A percentile compares a stretch with the other conserved stretches of the same genome.
Evolutionary conservation across 2,888 invertebrate genomes (phyloP).

Genomic region (Patella caerulea): DNA sequence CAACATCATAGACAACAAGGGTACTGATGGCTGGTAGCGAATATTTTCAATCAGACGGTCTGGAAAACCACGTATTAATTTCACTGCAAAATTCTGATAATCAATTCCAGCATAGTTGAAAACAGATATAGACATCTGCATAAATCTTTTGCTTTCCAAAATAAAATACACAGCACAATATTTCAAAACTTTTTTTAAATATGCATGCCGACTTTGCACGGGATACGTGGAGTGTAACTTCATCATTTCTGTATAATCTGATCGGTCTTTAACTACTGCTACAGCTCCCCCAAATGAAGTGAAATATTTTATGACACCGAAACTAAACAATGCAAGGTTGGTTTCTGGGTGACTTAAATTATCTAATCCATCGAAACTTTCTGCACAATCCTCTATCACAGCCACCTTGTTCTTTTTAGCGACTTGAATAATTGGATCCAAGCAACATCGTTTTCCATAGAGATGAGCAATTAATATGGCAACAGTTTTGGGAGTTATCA

Average conservation of each 20-base stretch:
- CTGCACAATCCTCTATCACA: constrained; percentile 71
- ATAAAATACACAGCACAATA: constrained; percentile 58
- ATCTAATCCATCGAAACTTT: constrained; percentile 68
- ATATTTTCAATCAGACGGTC: constrained; percentile 58
- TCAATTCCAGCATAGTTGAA: constrained; percentile 51
- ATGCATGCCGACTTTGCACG: constrained; percentile 57
- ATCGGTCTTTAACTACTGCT: constrained; percentile 62
- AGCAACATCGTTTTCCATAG: constrained; percentile 65
- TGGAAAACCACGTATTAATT: constrained; percentile 68
- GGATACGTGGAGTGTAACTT: constrained; percentile 52
- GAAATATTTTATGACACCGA: constrained; percentile 70
- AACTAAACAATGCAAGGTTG: constrained; percentile 70
- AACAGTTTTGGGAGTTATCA: constrained; percentile 67
- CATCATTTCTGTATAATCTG: constrained; percentile 58
- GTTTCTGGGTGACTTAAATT: constrained; percentile 65
- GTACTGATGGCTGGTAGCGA: constrained; percentile 63
- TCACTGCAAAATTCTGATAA: constrained; percentile 56
- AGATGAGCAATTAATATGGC: constrained; percentile 69
- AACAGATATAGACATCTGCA: constrained; percentile 50
- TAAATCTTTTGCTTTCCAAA: constrained; percentile 58
- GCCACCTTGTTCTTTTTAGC: constrained; percentile 56
- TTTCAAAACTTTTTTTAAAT: constrained; percentile 67
- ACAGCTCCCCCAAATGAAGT: constrained; percentile 71
- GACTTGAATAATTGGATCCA: constrained; percentile 61
- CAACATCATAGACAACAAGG: constrained; percentile 64